A percentile compares a stretch with the other conserved stretches of the same genome.
phyloP scores from a whole-genome alignment of 1,140 invertebrate genomes.

The Ceratosolen solmsi region DNA sequence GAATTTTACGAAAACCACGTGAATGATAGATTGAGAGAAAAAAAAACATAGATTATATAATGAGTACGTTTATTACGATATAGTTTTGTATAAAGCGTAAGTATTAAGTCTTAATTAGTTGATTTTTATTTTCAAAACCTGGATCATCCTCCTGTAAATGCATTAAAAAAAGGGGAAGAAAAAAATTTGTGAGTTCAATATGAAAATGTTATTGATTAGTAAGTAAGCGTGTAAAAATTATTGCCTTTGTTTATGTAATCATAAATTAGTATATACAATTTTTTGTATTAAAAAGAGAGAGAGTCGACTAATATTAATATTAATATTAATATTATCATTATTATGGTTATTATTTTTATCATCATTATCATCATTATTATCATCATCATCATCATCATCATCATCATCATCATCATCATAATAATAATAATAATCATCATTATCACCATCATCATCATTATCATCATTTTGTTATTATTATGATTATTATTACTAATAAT shows the following conservation, averaged over 20 bases:
- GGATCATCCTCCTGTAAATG: conserved; percentile 74
- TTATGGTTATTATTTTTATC: neutral
- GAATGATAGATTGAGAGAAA: conserved; percentile 62
- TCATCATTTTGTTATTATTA: conserved; percentile 5
- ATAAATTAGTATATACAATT: conserved; percentile 53
- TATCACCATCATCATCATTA: neutral
- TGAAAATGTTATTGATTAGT: conserved; percentile 54
- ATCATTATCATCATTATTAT: conserved; percentile 7
- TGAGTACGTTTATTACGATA: conserved; percentile 66
- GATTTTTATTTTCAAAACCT: conserved; percentile 68
- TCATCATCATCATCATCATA: conserved; percentile 12
- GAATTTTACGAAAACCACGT: conserved; percentile 66
- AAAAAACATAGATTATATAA: conserved; percentile 66
- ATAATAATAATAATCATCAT: neutral
- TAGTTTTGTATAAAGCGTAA: conserved; percentile 65
- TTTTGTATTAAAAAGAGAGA: conserved; percentile 56
- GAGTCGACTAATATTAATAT: conserved; percentile 53
- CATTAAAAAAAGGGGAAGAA: conserved; percentile 70
- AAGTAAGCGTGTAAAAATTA: conserved; percentile 60
- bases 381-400: neutral
- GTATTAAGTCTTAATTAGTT: conserved; percentile 68
- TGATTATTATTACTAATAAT: conserved; percentile 25
- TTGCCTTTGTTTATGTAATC: conserved; percentile 55
- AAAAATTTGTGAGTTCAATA: conserved; percentile 58
- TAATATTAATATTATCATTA: neutral